Evolutionary conservation across 1,140 invertebrate genomes (phyloP), one percentile per base, ranked within the genome.

Genomic region (Caenorhabditis elegans): DNA sequence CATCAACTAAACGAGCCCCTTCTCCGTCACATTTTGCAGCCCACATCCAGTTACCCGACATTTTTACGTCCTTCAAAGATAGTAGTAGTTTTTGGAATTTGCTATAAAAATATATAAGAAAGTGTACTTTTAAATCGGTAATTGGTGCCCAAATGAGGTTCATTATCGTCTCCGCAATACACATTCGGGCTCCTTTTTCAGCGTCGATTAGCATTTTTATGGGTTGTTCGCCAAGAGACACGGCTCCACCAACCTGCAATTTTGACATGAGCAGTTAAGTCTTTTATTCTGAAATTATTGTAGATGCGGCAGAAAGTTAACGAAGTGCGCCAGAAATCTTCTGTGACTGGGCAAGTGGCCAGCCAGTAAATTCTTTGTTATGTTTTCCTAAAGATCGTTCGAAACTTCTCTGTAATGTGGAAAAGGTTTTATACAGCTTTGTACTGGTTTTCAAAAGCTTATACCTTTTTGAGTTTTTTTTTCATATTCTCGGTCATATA

Each of bases 31-130:
- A 91, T 91, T 98, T 98, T 8, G 96, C 96, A 3, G 96, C 93
- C 97, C 96, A 98, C 97, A 98, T 98, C 97, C 97, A 98, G 90
- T 98, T 98, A 3, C 95, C 96, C 82, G 95, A 96, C 88, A 96
- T 98, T 91, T 98, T 98, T 10, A 98, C 93, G 91, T 98, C 96
- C 89, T 93, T 15, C 46, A 84, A 86, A 78, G 15, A 83, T 0
- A 60, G 34, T 24, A 19, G 26, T 31, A 6, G 5, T 77, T 28
- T 48, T 15, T 77, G 19, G 51, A 10, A 8, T 22, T 24, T 43
- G 6, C n/a, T 13, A 34, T 53, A 22, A 53, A 53, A n/a, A 26
- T 8, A 6, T 5, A 22, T 5, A 53, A 70, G 26, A 28, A 26
- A 48, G 70, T 79, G 48, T 88, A 93, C 93, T 90, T 93, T 93